phyloP scores from a whole-genome alignment of 2,888 invertebrate genomes.

The Celastrina argiolus region DNA sequence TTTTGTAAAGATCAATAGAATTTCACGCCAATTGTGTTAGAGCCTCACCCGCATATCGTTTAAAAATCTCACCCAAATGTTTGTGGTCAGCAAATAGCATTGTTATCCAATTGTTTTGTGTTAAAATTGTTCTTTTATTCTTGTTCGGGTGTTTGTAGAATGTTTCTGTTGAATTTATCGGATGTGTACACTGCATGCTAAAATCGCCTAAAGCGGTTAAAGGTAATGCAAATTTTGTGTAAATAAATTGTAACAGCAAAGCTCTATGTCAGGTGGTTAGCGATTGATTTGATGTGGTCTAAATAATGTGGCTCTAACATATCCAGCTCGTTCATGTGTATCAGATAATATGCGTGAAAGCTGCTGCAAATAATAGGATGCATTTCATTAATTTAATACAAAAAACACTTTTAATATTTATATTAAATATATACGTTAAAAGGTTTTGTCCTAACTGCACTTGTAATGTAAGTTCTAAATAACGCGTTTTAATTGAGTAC shows the following conservation, averaged over 20 bases:
- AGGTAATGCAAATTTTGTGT: neutral
- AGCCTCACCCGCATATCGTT: neutral
- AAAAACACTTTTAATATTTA: too few species aligned
- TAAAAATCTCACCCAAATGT: slow-evolving; percentile 23
- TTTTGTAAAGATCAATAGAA: neutral
- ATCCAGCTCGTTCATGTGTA: neutral
- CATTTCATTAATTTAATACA: too few species aligned
- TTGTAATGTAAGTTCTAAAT: too few species aligned
- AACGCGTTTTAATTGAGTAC: too few species aligned
- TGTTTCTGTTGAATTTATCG: slow-evolving; percentile 23
- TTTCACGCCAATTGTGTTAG: slow-evolving; percentile 2
- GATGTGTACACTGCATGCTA: neutral
- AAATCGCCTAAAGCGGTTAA: slow-evolving; percentile 1
- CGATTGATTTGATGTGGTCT: neutral
- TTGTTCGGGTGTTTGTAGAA: slow-evolving; percentile 17
- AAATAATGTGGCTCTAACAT: neutral
- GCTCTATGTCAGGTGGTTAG: neutral
- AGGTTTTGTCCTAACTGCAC: too few species aligned
- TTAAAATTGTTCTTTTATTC: slow-evolving; percentile 25
- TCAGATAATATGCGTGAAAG: neutral
- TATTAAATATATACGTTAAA: too few species aligned
- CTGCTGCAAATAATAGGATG: neutral
- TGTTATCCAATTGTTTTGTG: slow-evolving; percentile 22
- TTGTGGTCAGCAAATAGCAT: slow-evolving; percentile 23
- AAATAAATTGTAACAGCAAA: neutral